These are phyloP conservation scores for Hypercompe scribonia DNA, from an alignment of 2,888 invertebrate species.

Conservation along the genomic window DNA sequence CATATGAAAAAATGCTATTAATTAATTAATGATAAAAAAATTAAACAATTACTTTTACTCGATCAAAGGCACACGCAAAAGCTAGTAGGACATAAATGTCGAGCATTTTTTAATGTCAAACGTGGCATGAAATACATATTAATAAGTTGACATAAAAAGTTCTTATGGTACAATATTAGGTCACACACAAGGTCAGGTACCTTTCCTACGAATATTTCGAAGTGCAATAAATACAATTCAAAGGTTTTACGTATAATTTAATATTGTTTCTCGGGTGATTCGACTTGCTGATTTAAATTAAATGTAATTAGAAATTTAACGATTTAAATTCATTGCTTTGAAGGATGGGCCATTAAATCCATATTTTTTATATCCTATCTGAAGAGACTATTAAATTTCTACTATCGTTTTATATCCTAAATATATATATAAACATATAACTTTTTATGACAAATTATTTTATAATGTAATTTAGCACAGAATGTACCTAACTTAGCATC, in stretches of 20 bases:
- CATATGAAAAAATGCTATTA: no score
- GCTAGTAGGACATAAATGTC: not conserved
- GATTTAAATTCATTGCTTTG: no score
- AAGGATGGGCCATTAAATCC: no score
- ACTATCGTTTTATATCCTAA: no score
- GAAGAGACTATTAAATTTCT: no score
- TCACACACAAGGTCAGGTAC: conserved; percentile 13
- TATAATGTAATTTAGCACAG: no score
- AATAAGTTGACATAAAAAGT: conserved; percentile 12
- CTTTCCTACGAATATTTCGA: conserved; percentile 8
- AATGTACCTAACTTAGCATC: no score
- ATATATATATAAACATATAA: no score
- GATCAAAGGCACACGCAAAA: not conserved
- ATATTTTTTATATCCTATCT: no score
- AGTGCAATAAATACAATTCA: not conserved
- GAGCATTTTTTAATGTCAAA: conserved; percentile 5
- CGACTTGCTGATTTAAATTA: not conserved
- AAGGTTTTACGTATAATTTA: not conserved
- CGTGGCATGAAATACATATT: conserved; percentile 13
- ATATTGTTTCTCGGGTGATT: not conserved
- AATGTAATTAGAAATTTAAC: not conserved
- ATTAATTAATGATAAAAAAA: not conserved
- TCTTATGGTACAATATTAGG: no score
- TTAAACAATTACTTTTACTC: not conserved
- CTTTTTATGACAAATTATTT: no score